Evolutionary conservation across 2,113 vertebrate species (phyloP).

Genomic region (Tetrao urogallus): DNA sequence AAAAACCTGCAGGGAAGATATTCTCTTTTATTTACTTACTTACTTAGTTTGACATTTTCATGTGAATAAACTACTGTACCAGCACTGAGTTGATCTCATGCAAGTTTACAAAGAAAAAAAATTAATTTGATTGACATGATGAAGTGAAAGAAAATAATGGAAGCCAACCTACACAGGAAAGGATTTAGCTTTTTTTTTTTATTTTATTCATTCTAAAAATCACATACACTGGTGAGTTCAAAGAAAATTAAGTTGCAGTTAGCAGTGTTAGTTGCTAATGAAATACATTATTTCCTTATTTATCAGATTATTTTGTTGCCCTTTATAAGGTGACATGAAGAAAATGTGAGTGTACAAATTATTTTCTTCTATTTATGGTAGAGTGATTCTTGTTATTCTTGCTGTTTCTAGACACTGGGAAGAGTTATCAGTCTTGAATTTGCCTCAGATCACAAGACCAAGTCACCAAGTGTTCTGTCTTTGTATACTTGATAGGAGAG

Average conservation of each 20-base stretch:
- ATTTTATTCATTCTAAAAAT: constrained; percentile 16
- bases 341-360: not conserved
- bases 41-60: constrained; percentile 66
- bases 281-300: not conserved
- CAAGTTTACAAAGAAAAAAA: constrained; percentile 43
- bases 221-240: not conserved
- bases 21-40: constrained; percentile 32
- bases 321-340: not conserved
- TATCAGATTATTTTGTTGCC: not conserved
- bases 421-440: not conserved
- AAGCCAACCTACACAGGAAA: not conserved
- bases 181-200: not conserved
- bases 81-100: constrained; percentile 24
- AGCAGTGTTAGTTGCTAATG: not conserved
- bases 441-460: not conserved
- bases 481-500: not conserved
- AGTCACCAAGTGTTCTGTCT: not conserved
- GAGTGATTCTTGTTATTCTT: not conserved
- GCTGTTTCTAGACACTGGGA: not conserved
- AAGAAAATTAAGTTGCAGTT: not conserved
- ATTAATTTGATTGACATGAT: constrained; percentile 41
- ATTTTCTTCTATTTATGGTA: not conserved
- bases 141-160: constrained; percentile 30
- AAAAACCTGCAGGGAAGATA: not conserved
- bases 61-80: constrained; percentile 53